Percentiles rank a stretch among this genome's conserved stretches.
Conservation (phyloP, 2,888 invertebrate species). For the Cheilosia impressa region DNA sequence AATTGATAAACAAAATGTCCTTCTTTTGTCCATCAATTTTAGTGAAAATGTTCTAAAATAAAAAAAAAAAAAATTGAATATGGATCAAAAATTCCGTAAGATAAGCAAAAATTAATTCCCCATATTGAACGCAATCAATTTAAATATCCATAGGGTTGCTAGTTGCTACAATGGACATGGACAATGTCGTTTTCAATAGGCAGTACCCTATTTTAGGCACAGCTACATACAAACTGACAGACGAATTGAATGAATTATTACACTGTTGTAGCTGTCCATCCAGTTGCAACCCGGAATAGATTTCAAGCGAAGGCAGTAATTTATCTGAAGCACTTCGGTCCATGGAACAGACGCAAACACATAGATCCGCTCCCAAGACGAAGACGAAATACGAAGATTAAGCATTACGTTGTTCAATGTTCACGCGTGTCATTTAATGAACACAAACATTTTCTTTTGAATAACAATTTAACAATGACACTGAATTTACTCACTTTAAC, state of each 20-base stretch:
- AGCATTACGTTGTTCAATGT: constrained; percentile 49
- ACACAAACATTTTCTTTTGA: constrained; percentile 45
- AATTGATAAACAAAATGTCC: too few relatives aligned
- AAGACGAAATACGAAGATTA: constrained; percentile 15
- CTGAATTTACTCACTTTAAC: constrained; percentile 43
- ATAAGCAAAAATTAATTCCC: too few relatives aligned
- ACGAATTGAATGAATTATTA: constrained; percentile 69
- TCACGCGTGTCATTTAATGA: constrained; percentile 57
- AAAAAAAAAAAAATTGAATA: too few relatives aligned
- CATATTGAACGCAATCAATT: too few relatives aligned
- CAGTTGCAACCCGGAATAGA: constrained; percentile 61
- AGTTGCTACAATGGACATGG: too few relatives aligned
- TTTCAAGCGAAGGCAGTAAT: constrained; percentile 46
- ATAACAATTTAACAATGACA: constrained; percentile 55
- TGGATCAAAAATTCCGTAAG: too few relatives aligned
- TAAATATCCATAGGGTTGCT: too few relatives aligned
- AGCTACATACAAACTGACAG: constrained; percentile 24
- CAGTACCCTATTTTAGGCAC: constrained; percentile 36
- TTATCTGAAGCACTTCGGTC: constrained; percentile 54
- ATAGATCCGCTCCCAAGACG: constrained; percentile 4
- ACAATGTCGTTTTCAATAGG: not conserved
- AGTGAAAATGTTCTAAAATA: too few relatives aligned
- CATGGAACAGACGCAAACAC: not conserved
- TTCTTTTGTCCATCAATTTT: too few relatives aligned
- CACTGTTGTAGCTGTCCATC: constrained; percentile 15